Evolutionary conservation across 2,888 invertebrate genomes (phyloP).

Genomic region (Acleris sparsana): DNA sequence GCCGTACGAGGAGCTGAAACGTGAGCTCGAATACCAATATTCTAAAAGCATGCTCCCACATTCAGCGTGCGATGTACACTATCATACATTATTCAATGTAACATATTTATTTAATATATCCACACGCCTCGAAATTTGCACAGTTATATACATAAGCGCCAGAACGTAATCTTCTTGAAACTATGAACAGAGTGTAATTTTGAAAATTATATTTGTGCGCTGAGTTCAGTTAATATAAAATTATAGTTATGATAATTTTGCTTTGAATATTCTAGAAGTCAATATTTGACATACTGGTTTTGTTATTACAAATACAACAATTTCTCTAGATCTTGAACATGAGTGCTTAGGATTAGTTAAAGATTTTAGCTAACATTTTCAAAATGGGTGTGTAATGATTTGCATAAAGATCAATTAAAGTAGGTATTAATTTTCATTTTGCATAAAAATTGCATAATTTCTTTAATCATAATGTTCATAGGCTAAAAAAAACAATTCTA

Average conservation of each 20-base stretch:
- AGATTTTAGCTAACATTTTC: no score
- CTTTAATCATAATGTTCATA: no score
- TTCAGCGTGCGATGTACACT: conserved; percentile 34
- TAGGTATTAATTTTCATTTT: no score
- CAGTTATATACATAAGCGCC: conserved; percentile 17
- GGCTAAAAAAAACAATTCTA: no score
- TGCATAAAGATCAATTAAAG: no score
- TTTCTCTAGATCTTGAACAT: no score
- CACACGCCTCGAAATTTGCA: conserved; percentile 24
- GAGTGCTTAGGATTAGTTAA: no score
- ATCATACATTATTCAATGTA: conserved; percentile 36
- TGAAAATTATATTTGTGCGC: neutral
- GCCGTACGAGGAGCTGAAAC: conserved; percentile 32
- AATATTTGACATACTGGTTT: neutral
- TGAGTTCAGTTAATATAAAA: neutral
- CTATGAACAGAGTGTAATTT: neutral
- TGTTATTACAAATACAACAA: neutral
- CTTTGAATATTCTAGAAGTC: neutral
- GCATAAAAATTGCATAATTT: no score
- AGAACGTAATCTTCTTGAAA: conserved; percentile 17
- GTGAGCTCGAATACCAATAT: conserved; percentile 45
- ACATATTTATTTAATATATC: conserved; percentile 37
- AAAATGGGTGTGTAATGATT: no score
- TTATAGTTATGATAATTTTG: no score
- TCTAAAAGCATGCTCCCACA: conserved; percentile 43